These are phyloP conservation scores for Diglossa cyanea DNA, from an alignment of 2,797 vertebrate species.

Conservation along the genomic window DNA sequence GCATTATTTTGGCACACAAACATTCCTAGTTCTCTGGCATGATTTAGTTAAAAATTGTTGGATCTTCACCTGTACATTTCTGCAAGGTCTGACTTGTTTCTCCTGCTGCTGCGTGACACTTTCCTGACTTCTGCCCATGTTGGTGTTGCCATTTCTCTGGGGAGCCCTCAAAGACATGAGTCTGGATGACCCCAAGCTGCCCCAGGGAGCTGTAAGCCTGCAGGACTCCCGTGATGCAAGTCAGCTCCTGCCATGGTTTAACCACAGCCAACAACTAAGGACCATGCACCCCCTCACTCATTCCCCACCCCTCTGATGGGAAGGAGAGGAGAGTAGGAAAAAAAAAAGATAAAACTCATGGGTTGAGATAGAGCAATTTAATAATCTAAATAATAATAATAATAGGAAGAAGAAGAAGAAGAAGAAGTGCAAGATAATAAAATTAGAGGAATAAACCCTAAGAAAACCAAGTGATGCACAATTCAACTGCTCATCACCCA, in stretches of 20 bases:
- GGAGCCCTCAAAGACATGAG: not conserved
- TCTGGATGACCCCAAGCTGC: not conserved
- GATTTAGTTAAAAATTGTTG: not conserved
- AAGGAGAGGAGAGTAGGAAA: not conserved
- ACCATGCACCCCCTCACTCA: not conserved
- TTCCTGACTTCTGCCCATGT: not conserved
- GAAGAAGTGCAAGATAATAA: not conserved
- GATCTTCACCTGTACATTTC: not conserved
- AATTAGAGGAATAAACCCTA: not conserved
- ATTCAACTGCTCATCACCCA: not conserved
- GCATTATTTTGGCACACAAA: not conserved
- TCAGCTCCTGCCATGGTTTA: not conserved
- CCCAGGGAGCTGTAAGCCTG: accelerated
- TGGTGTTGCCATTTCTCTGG: not conserved
- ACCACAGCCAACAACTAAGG: not conserved
- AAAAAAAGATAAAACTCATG: not conserved
- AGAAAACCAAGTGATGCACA: not conserved
- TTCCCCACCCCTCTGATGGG: not conserved
- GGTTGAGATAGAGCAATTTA: not conserved
- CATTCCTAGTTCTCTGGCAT: not conserved
- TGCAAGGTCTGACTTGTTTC: not conserved
- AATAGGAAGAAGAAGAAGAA: not conserved
- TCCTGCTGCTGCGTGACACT: not conserved
- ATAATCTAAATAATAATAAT: not conserved
- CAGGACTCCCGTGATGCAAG: not conserved